Conservation (phyloP, 2,113 vertebrate species). For the Gobius niger region DNA sequence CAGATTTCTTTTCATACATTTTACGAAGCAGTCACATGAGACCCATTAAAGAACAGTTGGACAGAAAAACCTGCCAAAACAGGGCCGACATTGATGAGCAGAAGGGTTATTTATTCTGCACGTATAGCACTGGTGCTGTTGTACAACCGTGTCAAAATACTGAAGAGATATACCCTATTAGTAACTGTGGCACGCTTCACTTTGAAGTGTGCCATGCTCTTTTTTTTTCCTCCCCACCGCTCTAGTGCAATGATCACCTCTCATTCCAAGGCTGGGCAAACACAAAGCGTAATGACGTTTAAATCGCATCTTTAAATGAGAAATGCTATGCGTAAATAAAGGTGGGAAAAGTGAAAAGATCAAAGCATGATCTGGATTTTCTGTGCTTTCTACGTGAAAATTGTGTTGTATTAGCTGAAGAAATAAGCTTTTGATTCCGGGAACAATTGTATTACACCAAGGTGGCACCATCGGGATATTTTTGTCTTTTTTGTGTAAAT, state of each 20-base stretch:
- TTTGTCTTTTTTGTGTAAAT: background rate
- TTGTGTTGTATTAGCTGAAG: constrained; percentile 45
- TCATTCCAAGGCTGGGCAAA: constrained; percentile 60
- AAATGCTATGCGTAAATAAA: constrained; percentile 61
- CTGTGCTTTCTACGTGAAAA: constrained; percentile 54
- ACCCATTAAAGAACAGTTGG: constrained; percentile 73
- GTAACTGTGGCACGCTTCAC: constrained; percentile 54
- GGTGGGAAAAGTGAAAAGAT: constrained; percentile 59
- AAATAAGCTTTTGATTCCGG: constrained; percentile 28
- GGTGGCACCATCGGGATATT: constrained; percentile 9
- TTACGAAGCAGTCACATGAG: constrained; percentile 66
- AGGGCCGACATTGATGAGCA: constrained; percentile 66
- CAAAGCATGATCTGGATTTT: constrained; percentile 70
- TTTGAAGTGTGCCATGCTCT: constrained; percentile 68
- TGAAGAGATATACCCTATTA: constrained; percentile 59
- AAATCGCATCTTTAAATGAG: constrained; percentile 70
- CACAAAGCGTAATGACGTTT: constrained; percentile 67
- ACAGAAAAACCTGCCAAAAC: constrained; percentile 36
- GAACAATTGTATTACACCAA: constrained; percentile 32
- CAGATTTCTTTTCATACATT: constrained; percentile 51
- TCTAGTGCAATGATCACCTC: constrained; percentile 53
- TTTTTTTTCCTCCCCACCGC: constrained; percentile 39
- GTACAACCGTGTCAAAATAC: constrained; percentile 55
- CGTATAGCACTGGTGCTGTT: constrained; percentile 34
- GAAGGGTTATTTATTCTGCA: constrained; percentile 48